Conservation (phyloP, 2,113 vertebrate genomes). For the Isurus oxyrinchus region DNA sequence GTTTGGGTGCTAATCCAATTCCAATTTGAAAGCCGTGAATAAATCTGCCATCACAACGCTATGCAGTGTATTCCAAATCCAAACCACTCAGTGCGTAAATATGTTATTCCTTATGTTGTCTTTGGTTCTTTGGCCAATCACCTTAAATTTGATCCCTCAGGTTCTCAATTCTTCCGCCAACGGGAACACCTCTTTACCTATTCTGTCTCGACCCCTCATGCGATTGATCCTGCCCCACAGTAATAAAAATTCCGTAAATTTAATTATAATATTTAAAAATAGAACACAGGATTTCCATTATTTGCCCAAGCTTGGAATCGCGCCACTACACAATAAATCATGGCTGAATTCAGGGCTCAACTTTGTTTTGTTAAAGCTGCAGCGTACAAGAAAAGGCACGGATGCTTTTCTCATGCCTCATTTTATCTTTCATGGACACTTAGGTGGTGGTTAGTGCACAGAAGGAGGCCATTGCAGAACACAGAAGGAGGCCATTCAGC, state of each 20-base stretch:
- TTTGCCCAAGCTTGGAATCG: not conserved
- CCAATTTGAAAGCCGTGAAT: too few species aligned
- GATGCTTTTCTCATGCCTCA: not conserved
- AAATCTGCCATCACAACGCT: too few species aligned
- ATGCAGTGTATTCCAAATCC: too few species aligned
- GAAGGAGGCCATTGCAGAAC: too few species aligned
- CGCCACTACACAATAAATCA: not conserved
- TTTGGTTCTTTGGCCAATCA: not conserved
- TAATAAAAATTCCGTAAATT: not conserved
- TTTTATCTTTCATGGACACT: not conserved
- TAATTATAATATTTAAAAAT: not conserved
- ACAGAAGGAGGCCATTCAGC: not conserved
- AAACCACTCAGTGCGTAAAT: too few species aligned
- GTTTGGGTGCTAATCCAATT: not conserved
- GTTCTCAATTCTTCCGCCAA: not conserved
- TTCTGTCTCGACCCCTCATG: not conserved
- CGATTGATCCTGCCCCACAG: not conserved
- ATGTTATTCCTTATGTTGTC: not conserved
- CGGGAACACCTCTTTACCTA: not conserved
- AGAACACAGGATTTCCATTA: not conserved
- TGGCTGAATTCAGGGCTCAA: not conserved
- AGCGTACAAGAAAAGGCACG: not conserved
- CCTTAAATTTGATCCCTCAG: not conserved
- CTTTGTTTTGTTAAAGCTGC: not conserved
- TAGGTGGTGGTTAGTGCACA: too few species aligned